Evolutionary conservation across 2,797 vertebrate species (phyloP), one percentile per base, ranked within the genome.

Genomic region (Malacoctenus gilli): DNA sequence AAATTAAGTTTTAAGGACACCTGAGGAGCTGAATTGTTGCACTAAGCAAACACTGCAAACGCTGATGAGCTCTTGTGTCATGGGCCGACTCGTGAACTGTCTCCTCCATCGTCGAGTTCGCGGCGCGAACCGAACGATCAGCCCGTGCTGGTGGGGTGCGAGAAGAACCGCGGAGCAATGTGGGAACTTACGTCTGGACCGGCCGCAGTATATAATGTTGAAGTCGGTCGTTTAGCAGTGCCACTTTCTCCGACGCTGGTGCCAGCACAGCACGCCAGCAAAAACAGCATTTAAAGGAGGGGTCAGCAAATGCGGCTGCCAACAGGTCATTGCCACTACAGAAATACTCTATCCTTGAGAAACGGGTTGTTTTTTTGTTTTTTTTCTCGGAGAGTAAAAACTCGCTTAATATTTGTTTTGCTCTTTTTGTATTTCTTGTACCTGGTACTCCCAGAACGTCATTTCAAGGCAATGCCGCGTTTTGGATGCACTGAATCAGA

Each of bases 231-330:
- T 67, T 52, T 68, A 20, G 43, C 21, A 8, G 47, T 59, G 44
- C 68, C 46, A 20, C 39, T 74, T 62, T 56, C 60, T 64, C 55
- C 61, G 14, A 12, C 8, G 1, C 3, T 14, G 28, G 57, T 28
- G 53, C 71, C 75, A 79, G 43, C 20, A 43, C 35, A 15, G 37
- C 62, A 35, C 42, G 64, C 72, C 79, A 78, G 72, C 9, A 72
- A 70, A 53, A 82, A 76, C 53, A 56, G 34, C 11, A 19, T 52
- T 64, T 68, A 47, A 69, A 64, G 46, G 59, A 63, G 59, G 34
- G 52, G 57, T 69, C 71, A 59, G 66, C 20, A 51, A 18, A 53
- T 31, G 34, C 5, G 19, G 28, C 58, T 67, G 55, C 60, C 60
- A 72, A 47, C 49, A 37, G 58, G 71, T 70, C 63, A 42, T 38